Evolutionary conservation across 2,797 vertebrate species (phyloP), one percentile per base, ranked within the genome.

Genomic region (Carcharodon carcharias): DNA sequence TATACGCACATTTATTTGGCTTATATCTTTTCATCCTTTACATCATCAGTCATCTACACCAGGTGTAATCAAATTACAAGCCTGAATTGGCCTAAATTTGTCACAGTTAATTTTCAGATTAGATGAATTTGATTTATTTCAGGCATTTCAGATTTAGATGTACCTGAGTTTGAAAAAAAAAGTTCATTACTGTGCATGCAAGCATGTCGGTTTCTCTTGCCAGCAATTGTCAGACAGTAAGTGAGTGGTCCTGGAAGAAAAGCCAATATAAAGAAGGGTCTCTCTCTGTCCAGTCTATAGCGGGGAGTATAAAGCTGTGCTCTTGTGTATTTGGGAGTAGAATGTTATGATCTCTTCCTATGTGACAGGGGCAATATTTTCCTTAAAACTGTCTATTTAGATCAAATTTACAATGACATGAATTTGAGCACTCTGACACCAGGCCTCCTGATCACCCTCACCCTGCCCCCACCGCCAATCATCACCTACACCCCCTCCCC

Each of bases 141-240:
- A 67, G 91, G 67, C 91, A 93, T 45, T 93, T 93, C 61, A 67
- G n/a, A 93, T 93, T 93, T 93, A 93, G 91, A 93, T 93, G 91
- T 93, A 67, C 61, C 91, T 67, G 61, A 93, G n/a, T 93, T 67
- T 93, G 3, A 35, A 93, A 93, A 93, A 65, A 65, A 93, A 40
- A 61, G 89, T 93, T 67, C 91, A 67, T 93, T 93, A 93, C 67
- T 93, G 91, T 67, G 61, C 63, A 65, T 21, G 61, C 18, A 93
- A 40, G 91, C 91, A 40, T 45, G 21, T 45, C 61, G 6, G 63
- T 21, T 21, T 65, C 23, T 16, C 91, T 93, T 63, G 61, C 91
- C 26, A 63, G 67, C n/a, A 93, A 50, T 50, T 67, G n/a, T 6
- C 91, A 65, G 61, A 0, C 63, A 65, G 91, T 67, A 65, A 67